Percentiles rank a stretch among this genome's conserved stretches.
These are phyloP conservation scores for Heterodera filipjevi DNA, from an alignment of 2,888 invertebrate species.

Conservation along the genomic window DNA sequence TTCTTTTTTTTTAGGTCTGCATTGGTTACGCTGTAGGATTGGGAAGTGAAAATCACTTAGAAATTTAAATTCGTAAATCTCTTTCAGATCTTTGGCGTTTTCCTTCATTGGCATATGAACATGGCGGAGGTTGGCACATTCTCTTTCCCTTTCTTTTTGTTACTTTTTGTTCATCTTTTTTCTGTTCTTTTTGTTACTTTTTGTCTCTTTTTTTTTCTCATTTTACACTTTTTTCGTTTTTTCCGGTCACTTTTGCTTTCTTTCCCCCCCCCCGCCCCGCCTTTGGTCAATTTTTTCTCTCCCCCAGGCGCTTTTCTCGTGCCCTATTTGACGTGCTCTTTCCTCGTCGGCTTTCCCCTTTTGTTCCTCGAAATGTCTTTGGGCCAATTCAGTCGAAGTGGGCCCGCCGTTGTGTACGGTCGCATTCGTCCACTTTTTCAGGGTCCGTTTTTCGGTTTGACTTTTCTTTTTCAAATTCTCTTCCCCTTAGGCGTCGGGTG, in stretches of 20 bases:
- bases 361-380: slow-evolving; percentile 65
- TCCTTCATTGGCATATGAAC: slow-evolving; percentile 54
- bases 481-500: slow-evolving; percentile 76
- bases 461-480: not conserved
- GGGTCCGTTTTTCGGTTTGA: slow-evolving; percentile 33
- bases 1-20: slow-evolving; percentile 33
- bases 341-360: slow-evolving; percentile 66
- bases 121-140: slow-evolving; percentile 49
- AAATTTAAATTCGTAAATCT: not conserved
- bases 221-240: no score
- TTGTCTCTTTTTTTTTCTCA: no score
- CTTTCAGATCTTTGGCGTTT: slow-evolving; percentile 52
- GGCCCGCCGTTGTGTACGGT: slow-evolving; percentile 46
- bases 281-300: not conserved
- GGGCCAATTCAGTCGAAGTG: slow-evolving; percentile 60
- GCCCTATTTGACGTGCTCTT: slow-evolving; percentile 65
- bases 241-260: not conserved
- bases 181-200: no score
- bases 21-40: slow-evolving; percentile 59
- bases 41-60: slow-evolving; percentile 51
- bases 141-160: no score
- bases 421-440: slow-evolving; percentile 50
- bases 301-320: slow-evolving; percentile 62
- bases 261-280: no score
- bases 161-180: no score